phyloP scores from a whole-genome alignment of 2,888 invertebrate genomes.

The Ophonus ardosiacus region DNA sequence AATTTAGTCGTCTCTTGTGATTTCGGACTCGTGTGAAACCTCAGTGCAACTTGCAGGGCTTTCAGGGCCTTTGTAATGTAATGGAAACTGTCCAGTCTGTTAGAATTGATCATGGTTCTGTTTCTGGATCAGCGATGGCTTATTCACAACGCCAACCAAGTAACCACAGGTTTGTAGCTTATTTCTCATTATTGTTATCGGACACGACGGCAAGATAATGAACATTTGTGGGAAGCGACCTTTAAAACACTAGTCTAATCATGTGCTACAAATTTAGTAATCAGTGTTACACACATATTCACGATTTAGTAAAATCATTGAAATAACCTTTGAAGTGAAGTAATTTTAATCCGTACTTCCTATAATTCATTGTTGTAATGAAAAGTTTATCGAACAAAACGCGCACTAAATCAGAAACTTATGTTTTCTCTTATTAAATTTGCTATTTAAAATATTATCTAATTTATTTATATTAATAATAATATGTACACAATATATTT shows the following conservation, averaged over 20 bases:
- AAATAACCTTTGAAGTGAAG: too few relatives aligned
- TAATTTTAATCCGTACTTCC: background rate
- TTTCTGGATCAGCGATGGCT: conserved; percentile 75
- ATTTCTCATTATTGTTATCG: conserved; percentile 18
- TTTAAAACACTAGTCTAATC: background rate
- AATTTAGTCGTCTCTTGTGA: conserved; percentile 11
- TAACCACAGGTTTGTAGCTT: conserved; percentile 72
- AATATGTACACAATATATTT: too few relatives aligned
- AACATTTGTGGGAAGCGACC: background rate
- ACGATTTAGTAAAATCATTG: too few relatives aligned
- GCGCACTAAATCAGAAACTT: background rate
- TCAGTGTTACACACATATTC: too few relatives aligned
- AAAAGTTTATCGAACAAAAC: background rate
- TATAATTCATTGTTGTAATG: background rate
- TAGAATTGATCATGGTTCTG: conserved; percentile 76
- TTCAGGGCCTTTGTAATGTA: conserved; percentile 65
- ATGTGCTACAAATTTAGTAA: background rate
- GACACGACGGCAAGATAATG: background rate
- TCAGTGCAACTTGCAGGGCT: conserved; percentile 42
- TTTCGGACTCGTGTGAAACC: background rate
- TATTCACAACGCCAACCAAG: conserved; percentile 75
- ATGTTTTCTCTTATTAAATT: too few relatives aligned
- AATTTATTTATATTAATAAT: too few relatives aligned
- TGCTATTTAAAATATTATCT: too few relatives aligned
- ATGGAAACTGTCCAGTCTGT: conserved; percentile 76